These are phyloP conservation scores for Phymatocera aterrima DNA, from an alignment of 2,888 invertebrate species.

Conservation along the genomic window DNA sequence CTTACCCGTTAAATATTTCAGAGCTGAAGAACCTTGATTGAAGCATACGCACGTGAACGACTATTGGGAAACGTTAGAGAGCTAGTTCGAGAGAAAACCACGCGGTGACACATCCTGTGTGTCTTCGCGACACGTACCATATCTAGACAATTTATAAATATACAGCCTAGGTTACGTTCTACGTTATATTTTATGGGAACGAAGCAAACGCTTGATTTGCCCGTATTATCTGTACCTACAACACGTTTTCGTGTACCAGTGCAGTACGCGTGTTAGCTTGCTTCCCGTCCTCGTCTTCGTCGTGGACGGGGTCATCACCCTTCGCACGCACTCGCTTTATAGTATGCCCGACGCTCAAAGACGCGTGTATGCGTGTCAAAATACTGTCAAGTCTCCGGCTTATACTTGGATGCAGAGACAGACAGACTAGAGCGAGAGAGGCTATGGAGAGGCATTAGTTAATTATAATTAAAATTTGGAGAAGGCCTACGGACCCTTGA, in stretches of 20 bases:
- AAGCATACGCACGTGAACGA: too few species aligned
- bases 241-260: conserved; percentile 28
- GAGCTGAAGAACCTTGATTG: too few species aligned
- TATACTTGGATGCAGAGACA: neutral
- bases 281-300: conserved; percentile 36
- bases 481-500: neutral
- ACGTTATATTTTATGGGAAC: neutral
- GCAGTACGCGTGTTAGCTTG: neutral
- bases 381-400: conserved; percentile 17
- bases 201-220: neutral
- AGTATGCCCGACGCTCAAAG: neutral
- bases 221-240: conserved; percentile 29
- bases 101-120: too few species aligned
- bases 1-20: too few species aligned
- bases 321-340: conserved; percentile 12
- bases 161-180: neutral
- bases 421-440: too few species aligned
- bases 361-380: conserved; percentile 20
- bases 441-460: conserved; percentile 8
- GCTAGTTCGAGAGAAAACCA: too few species aligned
- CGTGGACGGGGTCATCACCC: conserved; percentile 38
- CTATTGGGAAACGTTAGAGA: too few species aligned
- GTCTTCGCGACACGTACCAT: too few species aligned
- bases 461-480: conserved; percentile 29
- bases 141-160: neutral